A percentile compares a stretch with the other conserved stretches of the same genome.
These are phyloP conservation scores for Toxonevra muliebris DNA, from an alignment of 2,888 invertebrate species.

Conservation along the genomic window DNA sequence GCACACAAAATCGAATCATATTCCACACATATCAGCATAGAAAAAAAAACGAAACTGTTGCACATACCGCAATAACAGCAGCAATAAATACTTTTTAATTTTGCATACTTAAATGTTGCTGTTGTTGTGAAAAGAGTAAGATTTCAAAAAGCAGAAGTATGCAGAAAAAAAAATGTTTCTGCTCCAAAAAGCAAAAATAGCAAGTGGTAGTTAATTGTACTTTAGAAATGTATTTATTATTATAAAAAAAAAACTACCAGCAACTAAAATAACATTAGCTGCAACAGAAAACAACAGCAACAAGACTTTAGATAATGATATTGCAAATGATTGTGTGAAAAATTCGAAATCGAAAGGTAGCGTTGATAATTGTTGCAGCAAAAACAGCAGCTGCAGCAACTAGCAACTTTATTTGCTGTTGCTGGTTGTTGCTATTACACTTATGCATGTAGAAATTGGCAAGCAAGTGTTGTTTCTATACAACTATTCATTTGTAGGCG, in stretches of 20 bases:
- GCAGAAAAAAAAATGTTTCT: conserved; percentile 43
- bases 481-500: background rate
- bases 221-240: conserved; percentile 7
- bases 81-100: background rate
- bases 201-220: background rate
- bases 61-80: background rate
- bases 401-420: conserved; percentile 5
- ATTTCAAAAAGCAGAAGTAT: background rate
- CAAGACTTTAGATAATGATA: conserved; percentile 25
- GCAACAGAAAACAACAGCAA: conserved; percentile 5
- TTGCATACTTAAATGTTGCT: background rate
- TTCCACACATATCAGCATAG: background rate
- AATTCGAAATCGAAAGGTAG: conserved; percentile 50
- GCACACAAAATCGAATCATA: conserved; percentile 17
- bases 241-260: background rate
- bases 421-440: conserved; percentile 5
- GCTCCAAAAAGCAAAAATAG: conserved; percentile 52
- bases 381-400: background rate
- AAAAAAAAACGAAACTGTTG: conserved; percentile 5
- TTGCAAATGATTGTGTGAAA: conserved; percentile 24
- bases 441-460: background rate
- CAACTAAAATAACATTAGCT: background rate
- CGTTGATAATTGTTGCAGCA: conserved; percentile 32
- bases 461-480: background rate
- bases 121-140: background rate